Conservation (phyloP, 2,113 vertebrate genomes). For the Cyprinus carpio region DNA sequence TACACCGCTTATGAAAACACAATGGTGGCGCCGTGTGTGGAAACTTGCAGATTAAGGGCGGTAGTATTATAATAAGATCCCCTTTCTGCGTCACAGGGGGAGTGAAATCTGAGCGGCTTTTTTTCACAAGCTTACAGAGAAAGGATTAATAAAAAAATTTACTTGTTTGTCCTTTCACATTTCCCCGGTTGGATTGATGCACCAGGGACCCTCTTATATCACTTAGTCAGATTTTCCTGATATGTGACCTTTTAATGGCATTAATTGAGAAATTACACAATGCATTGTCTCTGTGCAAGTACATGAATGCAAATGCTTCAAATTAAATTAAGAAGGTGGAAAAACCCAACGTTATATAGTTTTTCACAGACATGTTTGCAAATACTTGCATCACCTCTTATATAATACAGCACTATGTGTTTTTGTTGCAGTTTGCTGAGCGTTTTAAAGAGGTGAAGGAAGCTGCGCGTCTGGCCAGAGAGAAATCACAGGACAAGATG, state of each 20-base stretch:
- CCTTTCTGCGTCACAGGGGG: too few species aligned
- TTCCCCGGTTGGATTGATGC: too few species aligned
- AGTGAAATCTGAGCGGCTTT: too few species aligned
- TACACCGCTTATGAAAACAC: too few species aligned
- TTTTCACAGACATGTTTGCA: background rate
- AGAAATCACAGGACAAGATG: conserved; percentile 94
- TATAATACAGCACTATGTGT: background rate
- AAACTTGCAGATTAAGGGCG: too few species aligned
- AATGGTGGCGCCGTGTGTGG: too few species aligned
- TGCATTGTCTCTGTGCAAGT: background rate
- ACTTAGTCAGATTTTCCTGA: too few species aligned
- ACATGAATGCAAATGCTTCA: background rate
- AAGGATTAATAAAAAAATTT: too few species aligned
- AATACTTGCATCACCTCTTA: background rate
- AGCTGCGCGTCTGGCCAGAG: conserved; percentile 87
- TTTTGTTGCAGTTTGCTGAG: conserved; percentile 70
- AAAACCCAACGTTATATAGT: background rate
- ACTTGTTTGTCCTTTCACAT: too few species aligned
- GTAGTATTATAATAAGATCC: too few species aligned
- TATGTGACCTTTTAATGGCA: background rate
- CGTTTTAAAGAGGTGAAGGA: conserved; percentile 88
- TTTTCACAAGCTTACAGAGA: too few species aligned
- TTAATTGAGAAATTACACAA: background rate
- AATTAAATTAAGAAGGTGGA: background rate
- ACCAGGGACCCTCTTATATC: too few species aligned